Conservation (phyloP, 2,888 invertebrate genomes). For the Polymixis lichenea region DNA sequence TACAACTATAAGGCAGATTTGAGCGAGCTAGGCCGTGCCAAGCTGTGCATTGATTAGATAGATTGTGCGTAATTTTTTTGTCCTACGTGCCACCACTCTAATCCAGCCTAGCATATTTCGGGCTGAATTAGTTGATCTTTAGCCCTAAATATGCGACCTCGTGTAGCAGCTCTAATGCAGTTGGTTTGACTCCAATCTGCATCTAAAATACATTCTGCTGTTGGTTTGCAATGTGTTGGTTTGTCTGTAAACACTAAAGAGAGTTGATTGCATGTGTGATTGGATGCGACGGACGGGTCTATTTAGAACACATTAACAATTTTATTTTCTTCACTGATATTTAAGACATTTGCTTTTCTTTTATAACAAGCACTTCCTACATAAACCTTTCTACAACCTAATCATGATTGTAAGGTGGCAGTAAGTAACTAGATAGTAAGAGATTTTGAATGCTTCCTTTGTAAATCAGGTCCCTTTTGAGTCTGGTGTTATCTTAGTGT, state of each 20-base stretch:
- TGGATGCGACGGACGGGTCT: constrained; percentile 13
- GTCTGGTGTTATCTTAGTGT: background rate
- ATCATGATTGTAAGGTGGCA: constrained; percentile 55
- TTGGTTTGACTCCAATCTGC: background rate
- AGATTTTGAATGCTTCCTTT: constrained; percentile 3
- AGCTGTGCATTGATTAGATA: background rate
- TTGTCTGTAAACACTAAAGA: constrained; percentile 20
- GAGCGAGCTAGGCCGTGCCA: background rate
- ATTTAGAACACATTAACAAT: constrained; percentile 45
- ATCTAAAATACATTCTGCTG: constrained; percentile 20
- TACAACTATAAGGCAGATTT: background rate
- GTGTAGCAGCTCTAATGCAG: background rate
- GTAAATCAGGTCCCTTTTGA: constrained; percentile 7
- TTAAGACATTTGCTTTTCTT: constrained; percentile 39
- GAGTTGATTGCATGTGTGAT: constrained; percentile 60
- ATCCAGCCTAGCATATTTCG: background rate
- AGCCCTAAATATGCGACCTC: background rate
- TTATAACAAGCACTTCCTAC: constrained; percentile 40
- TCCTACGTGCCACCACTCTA: background rate
- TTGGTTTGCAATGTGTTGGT: constrained; percentile 15
- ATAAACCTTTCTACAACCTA: constrained; percentile 17
- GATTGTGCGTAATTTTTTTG: background rate
- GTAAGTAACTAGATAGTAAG: constrained; percentile 40
- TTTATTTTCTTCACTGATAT: constrained; percentile 30
- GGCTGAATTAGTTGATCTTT: background rate